These are phyloP conservation scores for Myotis daubentonii DNA, from an alignment of 2,797 vertebrate species.

Conservation along the genomic window DNA sequence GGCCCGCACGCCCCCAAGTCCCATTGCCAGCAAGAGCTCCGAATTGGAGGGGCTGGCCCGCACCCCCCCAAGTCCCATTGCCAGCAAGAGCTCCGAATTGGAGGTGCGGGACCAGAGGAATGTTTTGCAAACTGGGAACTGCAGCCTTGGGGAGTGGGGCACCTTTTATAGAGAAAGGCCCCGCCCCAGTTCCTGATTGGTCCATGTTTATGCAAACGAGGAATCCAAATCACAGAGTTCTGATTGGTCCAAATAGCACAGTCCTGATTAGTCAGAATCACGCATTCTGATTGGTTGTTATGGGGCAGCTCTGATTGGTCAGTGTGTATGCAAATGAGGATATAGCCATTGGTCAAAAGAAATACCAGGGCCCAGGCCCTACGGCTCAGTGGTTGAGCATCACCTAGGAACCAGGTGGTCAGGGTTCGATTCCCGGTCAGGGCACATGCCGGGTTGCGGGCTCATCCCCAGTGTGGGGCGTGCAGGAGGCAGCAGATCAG, in stretches of 20 bases:
- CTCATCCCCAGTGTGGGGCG: no score
- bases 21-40: neutral
- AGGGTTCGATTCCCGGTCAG: no score
- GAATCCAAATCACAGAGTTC: neutral
- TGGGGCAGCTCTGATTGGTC: neutral
- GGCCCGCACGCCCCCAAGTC: fast-evolving
- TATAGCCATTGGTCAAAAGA: neutral
- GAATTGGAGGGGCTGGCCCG: fast-evolving
- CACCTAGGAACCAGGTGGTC: no score
- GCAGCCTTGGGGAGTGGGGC: neutral
- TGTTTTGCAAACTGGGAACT: neutral
- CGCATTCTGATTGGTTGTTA: neutral
- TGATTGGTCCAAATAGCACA: neutral
- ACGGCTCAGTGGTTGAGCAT: no score
- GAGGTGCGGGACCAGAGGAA: no score
- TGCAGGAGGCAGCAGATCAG: no score
- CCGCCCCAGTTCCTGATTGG: neutral
- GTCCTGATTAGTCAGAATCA: neutral
- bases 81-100: fast-evolving
- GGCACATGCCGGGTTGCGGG: no score
- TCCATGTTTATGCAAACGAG: neutral
- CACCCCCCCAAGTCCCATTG: fast-evolving
- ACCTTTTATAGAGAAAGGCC: neutral
- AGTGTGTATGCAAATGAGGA: neutral
- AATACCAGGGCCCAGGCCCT: no score